Evolutionary conservation across 2,888 invertebrate genomes (phyloP).

Genomic region (Neoaliturus tenellus): DNA sequence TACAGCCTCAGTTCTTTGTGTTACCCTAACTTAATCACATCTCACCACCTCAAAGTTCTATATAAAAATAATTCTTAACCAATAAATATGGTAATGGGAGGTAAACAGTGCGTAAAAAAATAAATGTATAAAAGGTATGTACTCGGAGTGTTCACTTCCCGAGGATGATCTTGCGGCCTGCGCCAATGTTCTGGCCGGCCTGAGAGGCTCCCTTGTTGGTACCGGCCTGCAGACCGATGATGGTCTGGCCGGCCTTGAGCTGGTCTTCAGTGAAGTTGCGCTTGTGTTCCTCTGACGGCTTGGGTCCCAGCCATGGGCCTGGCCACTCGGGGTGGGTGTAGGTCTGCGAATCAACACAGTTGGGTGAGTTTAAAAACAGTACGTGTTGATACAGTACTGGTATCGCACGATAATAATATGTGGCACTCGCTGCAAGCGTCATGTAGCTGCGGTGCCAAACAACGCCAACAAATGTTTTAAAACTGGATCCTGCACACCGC

Average conservation of each 20-base stretch:
- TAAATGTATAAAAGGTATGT: constrained; percentile 1
- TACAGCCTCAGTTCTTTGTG: neutral
- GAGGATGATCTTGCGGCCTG: constrained; percentile 92
- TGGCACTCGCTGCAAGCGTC: too few relatives aligned
- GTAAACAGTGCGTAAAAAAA: constrained; percentile 1
- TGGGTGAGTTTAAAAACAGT: too few relatives aligned
- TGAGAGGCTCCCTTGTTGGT: constrained; percentile 97
- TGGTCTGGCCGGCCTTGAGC: constrained; percentile 89
- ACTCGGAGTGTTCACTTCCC: constrained; percentile 82
- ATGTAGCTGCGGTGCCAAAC: too few relatives aligned
- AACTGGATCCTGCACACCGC: too few relatives aligned
- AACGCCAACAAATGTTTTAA: too few relatives aligned
- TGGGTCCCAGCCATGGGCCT: constrained; percentile 95
- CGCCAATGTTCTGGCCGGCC: constrained; percentile 93
- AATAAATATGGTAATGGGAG: neutral
- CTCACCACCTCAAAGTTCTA: neutral
- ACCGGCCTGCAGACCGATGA: constrained; percentile 97
- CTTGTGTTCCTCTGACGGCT: constrained; percentile 95
- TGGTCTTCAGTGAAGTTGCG: constrained; percentile 96
- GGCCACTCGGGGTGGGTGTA: constrained; percentile 90
- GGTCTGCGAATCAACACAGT: constrained; percentile 75
- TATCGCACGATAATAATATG: too few relatives aligned
- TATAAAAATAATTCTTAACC: constrained; percentile 9
- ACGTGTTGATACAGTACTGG: too few relatives aligned
- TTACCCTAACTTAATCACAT: neutral